Evolutionary conservation across 2,797 vertebrate species (phyloP), one percentile per base, ranked within the genome.

Genomic region (Ctenosaura bakeri): DNA sequence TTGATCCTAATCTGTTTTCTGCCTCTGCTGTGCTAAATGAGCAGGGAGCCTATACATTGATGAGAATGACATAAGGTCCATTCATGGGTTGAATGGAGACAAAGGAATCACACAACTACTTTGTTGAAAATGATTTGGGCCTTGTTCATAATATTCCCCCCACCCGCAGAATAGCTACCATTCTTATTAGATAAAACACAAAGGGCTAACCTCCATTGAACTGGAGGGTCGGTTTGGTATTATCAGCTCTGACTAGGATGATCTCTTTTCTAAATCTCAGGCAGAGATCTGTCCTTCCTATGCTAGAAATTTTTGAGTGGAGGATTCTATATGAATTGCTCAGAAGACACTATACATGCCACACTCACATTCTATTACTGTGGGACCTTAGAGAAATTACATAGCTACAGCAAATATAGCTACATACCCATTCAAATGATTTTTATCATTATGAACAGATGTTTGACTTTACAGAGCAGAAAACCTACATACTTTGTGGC

Each of bases 401-500:
- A 50, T 52, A 26, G 6, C 2, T 50, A 12, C 54, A 84, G 85
- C 66, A 69, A 69, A 32, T 69, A 32, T 69, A 35, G 77, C 1
- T 32, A n/a, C 38, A 81, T 74, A 2, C 22, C 16, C 4, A 32
- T 18, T n/a, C 20, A 64, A 29, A 7, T 22, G 46, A 2, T 64
- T 66, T 82, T 66, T 22, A 66, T 83, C 24, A 32, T 87, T 85
- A 95, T 73, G 74, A 83, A 0, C 24, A 32, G 64, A 88, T 54
- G 22, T 50, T 91, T 92, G 18, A 87, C 91, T 94, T 94, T 90
- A 92, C 91, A 99, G 99, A 96, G 99, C 99, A 98, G 97, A 98
- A 93, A 98, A 91, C 62, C 95, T 99, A 54, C 99, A 99, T 91
- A 98, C 98, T 0, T 96, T 99, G 92, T 99, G 99, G 99, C 98